These are phyloP conservation scores for Chionis minor DNA, from an alignment of 2,113 vertebrate genomes.

Conservation along the genomic window DNA sequence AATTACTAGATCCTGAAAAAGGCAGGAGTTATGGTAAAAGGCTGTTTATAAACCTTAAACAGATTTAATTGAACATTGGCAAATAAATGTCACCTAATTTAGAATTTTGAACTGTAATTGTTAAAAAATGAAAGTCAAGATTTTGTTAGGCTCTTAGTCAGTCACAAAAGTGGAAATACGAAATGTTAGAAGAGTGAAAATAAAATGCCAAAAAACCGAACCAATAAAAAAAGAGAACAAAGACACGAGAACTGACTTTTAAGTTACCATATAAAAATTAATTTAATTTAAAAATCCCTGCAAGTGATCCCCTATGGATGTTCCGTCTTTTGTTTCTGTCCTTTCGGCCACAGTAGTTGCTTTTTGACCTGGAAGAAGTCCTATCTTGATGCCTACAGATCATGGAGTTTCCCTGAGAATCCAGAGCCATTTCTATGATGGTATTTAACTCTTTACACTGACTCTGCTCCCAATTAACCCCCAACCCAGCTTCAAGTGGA, in stretches of 20 bases:
- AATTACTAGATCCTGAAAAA: not conserved
- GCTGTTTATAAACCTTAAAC: not conserved
- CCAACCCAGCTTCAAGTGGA: not conserved
- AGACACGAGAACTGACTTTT: not conserved
- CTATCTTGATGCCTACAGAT: not conserved
- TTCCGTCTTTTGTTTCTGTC: not conserved
- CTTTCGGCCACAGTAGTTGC: accelerated
- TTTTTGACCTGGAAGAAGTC: not conserved
- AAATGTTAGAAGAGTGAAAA: not conserved
- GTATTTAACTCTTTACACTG: not conserved
- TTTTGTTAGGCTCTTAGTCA: not conserved
- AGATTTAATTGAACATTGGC: not conserved
- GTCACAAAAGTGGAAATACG: not conserved
- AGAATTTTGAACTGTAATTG: not conserved
- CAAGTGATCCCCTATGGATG: not conserved
- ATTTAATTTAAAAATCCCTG: not conserved
- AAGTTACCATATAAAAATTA: not conserved
- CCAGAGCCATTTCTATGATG: not conserved
- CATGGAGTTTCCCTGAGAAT: not conserved
- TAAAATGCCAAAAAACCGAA: accelerated
- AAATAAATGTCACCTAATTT: not conserved
- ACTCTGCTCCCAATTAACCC: not conserved
- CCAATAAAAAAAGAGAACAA: not conserved
- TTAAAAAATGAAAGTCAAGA: not conserved
- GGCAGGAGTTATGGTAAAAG: accelerated